These are phyloP conservation scores for Phyto melanocephala DNA, from an alignment of 2,888 invertebrate species.

Conservation along the genomic window DNA sequence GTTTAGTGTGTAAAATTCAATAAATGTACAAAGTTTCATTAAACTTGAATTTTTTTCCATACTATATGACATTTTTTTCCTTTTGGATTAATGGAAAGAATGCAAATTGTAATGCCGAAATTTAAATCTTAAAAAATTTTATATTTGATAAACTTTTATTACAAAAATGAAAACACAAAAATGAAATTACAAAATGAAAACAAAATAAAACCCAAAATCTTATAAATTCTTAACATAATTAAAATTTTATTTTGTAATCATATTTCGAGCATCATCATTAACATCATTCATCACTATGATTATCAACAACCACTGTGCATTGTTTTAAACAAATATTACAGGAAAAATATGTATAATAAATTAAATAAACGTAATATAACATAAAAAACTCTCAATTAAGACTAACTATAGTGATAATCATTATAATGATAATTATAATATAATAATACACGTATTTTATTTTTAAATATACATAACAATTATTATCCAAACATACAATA, in stretches of 20 bases:
- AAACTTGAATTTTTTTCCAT: too few relatives aligned
- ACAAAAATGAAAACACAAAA: not conserved
- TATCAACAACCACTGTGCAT: slow-evolving; percentile 1
- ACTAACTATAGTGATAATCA: slow-evolving; percentile 17
- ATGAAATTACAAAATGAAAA: not conserved
- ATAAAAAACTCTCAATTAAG: not conserved
- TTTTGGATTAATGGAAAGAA: too few relatives aligned
- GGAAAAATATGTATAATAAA: not conserved
- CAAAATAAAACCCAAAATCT: not conserved
- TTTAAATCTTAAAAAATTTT: too few relatives aligned
- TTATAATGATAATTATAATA: not conserved
- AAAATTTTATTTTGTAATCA: slow-evolving; percentile 27
- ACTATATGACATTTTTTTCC: too few relatives aligned
- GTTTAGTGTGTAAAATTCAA: too few relatives aligned
- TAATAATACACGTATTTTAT: not conserved
- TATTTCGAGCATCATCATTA: slow-evolving; percentile 13
- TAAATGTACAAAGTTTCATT: too few relatives aligned
- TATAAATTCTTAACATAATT: not conserved
- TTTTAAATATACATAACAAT: not conserved
- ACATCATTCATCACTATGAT: not conserved
- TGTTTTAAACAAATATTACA: not conserved
- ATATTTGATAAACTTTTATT: not conserved
- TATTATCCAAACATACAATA: not conserved
- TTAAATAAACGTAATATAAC: not conserved
- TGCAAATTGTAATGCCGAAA: too few relatives aligned